Conservation (phyloP, 2,113 vertebrate genomes). For the Phylloscopus trochiloides region DNA sequence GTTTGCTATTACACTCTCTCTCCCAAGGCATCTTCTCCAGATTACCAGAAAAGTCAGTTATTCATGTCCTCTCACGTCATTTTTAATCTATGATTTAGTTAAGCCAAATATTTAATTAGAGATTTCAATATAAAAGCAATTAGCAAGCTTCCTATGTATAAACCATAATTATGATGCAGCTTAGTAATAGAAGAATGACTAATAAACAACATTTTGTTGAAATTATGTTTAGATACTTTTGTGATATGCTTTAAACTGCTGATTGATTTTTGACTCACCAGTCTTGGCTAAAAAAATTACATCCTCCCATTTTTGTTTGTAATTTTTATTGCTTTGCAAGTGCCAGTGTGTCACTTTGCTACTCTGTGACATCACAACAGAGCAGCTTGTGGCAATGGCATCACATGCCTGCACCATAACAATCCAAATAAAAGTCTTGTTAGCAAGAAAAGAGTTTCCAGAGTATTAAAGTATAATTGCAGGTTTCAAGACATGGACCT, state of each 20-base stretch:
- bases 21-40: background rate
- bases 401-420: background rate
- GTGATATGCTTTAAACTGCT: background rate
- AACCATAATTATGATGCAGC: constrained; percentile 13
- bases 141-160: constrained; percentile 10
- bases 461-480: background rate
- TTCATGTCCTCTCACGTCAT: background rate
- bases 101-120: constrained; percentile 40
- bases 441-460: background rate
- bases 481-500: background rate
- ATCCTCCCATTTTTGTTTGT: background rate
- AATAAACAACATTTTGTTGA: constrained; percentile 6
- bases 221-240: background rate
- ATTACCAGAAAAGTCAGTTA: background rate
- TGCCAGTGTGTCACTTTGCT: background rate
- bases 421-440: background rate
- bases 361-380: background rate
- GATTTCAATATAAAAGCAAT: constrained; percentile 51
- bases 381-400: background rate
- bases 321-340: background rate
- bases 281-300: background rate
- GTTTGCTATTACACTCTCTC: background rate
- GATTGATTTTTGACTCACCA: background rate
- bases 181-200: constrained; percentile 17
- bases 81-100: constrained; percentile 30